Conservation (phyloP, 2,113 vertebrate species). For the Pyrgilauda ruficollis region DNA sequence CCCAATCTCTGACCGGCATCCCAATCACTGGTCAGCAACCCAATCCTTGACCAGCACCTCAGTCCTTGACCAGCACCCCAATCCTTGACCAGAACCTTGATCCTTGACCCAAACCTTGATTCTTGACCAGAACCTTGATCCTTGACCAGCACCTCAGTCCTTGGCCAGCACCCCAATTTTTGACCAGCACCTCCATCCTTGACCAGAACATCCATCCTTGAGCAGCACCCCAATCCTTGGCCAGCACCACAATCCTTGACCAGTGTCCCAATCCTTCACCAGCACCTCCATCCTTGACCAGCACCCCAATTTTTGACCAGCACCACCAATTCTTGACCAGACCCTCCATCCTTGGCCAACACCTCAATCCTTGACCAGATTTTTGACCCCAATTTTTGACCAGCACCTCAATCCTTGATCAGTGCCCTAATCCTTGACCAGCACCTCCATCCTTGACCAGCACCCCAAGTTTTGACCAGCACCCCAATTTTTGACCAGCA, state of each 20-base stretch:
- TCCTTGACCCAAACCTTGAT: background rate
- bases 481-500: background rate
- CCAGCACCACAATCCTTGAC: background rate
- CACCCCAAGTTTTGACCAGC: background rate
- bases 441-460: background rate
- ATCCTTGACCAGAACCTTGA: background rate
- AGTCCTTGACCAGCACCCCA: fast-evolving
- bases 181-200: background rate
- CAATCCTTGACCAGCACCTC: background rate
- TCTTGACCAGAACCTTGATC: background rate
- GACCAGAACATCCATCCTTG: background rate
- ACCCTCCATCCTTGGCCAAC: background rate
- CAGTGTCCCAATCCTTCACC: background rate
- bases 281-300: background rate
- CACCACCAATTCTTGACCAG: background rate
- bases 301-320: background rate
- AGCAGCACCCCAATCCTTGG: background rate
- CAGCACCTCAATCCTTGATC: background rate
- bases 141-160: background rate
- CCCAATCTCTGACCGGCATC: background rate
- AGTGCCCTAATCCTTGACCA: background rate
- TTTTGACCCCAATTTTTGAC: background rate
- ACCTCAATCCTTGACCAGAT: background rate
- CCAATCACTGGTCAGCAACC: background rate
- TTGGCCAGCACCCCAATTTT: background rate